Conservation (phyloP, 1,140 invertebrate genomes). For the Ericerus pela region DNA sequence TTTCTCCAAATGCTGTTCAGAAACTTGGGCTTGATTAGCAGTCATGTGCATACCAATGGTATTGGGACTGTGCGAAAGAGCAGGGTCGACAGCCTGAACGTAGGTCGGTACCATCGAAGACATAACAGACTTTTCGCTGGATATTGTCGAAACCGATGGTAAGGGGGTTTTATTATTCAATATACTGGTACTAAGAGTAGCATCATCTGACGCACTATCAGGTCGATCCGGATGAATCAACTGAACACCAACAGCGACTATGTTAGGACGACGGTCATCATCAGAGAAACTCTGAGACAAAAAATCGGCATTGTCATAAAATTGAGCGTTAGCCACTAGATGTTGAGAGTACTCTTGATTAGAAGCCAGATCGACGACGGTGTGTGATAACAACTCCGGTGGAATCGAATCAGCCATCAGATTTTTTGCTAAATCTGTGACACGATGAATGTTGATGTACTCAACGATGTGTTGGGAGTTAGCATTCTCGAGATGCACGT, state of each 20-base stretch:
- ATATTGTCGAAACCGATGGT: background rate
- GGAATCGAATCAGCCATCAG: background rate
- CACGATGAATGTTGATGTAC: background rate
- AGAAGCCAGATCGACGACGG: background rate
- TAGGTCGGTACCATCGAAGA: background rate
- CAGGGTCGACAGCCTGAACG: background rate
- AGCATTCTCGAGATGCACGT: background rate
- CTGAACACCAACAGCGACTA: background rate
- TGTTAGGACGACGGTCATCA: background rate
- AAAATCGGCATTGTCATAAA: conserved; percentile 2
- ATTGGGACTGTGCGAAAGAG: background rate
- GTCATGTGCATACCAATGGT: background rate
- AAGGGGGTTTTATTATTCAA: background rate
- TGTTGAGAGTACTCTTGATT: background rate
- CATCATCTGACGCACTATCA: background rate
- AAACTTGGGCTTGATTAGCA: background rate
- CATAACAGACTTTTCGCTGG: background rate
- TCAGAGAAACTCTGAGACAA: background rate
- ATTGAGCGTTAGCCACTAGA: background rate
- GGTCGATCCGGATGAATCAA: background rate
- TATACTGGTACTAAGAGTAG: background rate
- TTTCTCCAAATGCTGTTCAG: background rate
- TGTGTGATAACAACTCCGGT: background rate
- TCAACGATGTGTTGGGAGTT: background rate
- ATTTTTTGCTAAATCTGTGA: conserved; percentile 1